These are phyloP conservation scores for Scaptomyza cyrtandrae DNA, from an alignment of 2,888 invertebrate species.

Conservation along the genomic window DNA sequence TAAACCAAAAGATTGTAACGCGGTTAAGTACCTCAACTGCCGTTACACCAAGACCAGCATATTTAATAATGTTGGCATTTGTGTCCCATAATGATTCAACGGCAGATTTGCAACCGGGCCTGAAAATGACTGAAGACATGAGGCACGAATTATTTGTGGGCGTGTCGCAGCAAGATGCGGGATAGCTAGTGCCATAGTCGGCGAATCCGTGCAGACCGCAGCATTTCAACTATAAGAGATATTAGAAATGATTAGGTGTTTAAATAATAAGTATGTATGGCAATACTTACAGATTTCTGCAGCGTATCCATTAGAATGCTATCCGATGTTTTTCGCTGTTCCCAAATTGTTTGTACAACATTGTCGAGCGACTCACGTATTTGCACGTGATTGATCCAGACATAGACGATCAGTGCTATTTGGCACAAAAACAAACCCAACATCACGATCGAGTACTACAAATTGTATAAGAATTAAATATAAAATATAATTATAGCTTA, in stretches of 20 bases:
- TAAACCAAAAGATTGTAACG: neutral
- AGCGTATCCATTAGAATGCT: conserved; percentile 74
- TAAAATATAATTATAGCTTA: too few species aligned
- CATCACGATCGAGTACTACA: conserved; percentile 89
- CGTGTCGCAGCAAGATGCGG: conserved; percentile 81
- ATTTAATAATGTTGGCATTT: conserved; percentile 86
- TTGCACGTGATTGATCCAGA: conserved; percentile 88
- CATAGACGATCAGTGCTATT: conserved; percentile 88
- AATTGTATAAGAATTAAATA: too few species aligned
- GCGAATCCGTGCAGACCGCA: conserved; percentile 75
- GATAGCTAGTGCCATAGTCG: conserved; percentile 69
- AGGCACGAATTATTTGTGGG: conserved; percentile 64
- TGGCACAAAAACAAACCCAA: conserved; percentile 90
- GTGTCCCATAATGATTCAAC: conserved; percentile 84
- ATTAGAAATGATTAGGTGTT: neutral
- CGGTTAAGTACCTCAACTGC: conserved; percentile 87
- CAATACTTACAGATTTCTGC: conserved; percentile 71
- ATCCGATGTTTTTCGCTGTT: conserved; percentile 62
- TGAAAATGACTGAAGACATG: conserved; percentile 45
- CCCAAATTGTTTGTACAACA: conserved; percentile 85
- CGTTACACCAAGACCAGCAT: conserved; percentile 89
- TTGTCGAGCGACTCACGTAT: conserved; percentile 85
- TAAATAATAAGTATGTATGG: neutral
- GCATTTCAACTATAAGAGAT: conserved; percentile 73
- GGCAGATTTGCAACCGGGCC: conserved; percentile 72